phyloP scores from a whole-genome alignment of 2,888 invertebrate species.

The Crioceris asparagi region DNA sequence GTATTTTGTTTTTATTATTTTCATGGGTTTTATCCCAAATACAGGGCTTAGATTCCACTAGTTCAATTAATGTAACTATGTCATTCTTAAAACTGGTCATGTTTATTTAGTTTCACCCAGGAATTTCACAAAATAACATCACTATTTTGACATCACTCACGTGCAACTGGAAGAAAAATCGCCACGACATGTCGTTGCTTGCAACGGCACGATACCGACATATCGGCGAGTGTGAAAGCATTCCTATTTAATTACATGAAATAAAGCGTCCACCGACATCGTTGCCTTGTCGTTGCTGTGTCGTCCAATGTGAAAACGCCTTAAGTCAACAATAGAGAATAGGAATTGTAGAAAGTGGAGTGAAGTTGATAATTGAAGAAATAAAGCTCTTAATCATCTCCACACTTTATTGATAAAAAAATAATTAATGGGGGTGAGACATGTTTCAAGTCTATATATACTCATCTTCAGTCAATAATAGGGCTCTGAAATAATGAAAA shows the following conservation, averaged over 20 bases:
- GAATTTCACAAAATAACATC: not conserved
- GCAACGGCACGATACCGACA: slow-evolving; percentile 2
- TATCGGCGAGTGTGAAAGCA: slow-evolving; percentile 7
- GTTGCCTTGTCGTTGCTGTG: not conserved
- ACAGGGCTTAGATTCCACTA: slow-evolving; percentile 16
- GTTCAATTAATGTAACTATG: slow-evolving; percentile 14
- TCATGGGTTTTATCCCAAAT: slow-evolving; percentile 15
- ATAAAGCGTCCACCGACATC: slow-evolving; percentile 3
- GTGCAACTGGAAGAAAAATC: slow-evolving; percentile 11
- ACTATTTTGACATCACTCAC: slow-evolving; percentile 1
- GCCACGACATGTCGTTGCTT: slow-evolving; percentile 7
- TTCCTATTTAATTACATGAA: slow-evolving; percentile 1
- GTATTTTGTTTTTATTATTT: slow-evolving; percentile 13
- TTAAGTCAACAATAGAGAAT: no score
- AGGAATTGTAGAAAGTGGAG: no score
- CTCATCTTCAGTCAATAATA: no score
- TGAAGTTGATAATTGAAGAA: no score
- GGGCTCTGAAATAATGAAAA: no score
- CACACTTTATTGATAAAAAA: no score
- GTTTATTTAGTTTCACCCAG: slow-evolving; percentile 1
- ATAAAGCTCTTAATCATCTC: no score
- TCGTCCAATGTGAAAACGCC: not conserved
- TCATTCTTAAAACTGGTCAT: slow-evolving; percentile 12
- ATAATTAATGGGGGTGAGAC: no score
- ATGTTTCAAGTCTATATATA: no score